phyloP scores from a whole-genome alignment of 2,797 vertebrate species.

The Lepus townsendii region DNA sequence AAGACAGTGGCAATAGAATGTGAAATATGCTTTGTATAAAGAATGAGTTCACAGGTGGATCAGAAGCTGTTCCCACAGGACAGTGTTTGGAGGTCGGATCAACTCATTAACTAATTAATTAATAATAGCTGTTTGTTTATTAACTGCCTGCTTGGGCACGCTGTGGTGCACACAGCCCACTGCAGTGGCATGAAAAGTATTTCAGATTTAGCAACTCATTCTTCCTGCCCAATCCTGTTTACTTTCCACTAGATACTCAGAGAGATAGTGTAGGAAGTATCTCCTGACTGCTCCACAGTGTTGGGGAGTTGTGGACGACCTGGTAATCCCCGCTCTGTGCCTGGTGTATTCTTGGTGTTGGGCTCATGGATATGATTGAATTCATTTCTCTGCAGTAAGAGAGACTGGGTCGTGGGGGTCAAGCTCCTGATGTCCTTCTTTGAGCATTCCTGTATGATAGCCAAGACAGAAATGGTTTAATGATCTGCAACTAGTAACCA shows the following conservation, averaged over 20 bases:
- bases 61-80: neutral
- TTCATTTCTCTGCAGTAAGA: neutral
- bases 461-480: conserved; percentile 69
- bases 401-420: neutral
- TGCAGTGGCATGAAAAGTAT: neutral
- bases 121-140: conserved; percentile 34
- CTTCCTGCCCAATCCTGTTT: neutral
- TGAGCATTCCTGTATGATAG: neutral
- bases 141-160: neutral
- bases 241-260: neutral
- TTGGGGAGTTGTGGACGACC: neutral
- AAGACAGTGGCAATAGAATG: neutral
- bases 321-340: neutral
- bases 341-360: neutral
- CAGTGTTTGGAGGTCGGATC: neutral
- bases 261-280: neutral
- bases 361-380: neutral
- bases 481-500: conserved; percentile 71
- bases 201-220: neutral
- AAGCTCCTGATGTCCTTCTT: neutral
- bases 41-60: neutral
- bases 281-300: neutral
- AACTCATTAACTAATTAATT: neutral
- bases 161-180: neutral
- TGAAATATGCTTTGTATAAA: neutral